Conservation (phyloP, 2,888 invertebrate genomes). For the Herminia tarsipennalis region DNA sequence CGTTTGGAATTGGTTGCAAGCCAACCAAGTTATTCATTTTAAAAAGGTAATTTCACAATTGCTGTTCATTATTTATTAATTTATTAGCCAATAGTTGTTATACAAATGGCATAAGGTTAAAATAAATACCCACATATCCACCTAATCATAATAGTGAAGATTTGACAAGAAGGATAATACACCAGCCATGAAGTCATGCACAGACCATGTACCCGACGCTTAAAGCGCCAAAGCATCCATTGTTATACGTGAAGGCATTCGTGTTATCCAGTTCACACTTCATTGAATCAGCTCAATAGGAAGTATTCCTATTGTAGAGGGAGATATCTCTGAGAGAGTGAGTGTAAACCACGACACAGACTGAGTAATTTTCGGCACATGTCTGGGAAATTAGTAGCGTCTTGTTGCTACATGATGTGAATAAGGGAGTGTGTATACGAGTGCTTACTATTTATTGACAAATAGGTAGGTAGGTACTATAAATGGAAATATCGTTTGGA, state of each 20-base stretch:
- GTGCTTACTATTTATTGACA: too few species aligned
- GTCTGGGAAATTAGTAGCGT: conserved; percentile 16
- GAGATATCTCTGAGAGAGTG: conserved; percentile 35
- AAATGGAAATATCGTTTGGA: not conserved
- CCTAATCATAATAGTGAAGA: too few species aligned
- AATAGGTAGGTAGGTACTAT: too few species aligned
- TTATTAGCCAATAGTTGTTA: too few species aligned
- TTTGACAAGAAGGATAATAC: too few species aligned
- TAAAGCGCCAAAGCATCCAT: conserved; percentile 46
- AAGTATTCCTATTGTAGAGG: conserved; percentile 64
- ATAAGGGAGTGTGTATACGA: not conserved
- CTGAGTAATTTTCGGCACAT: conserved; percentile 24
- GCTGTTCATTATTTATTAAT: too few species aligned
- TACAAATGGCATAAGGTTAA: too few species aligned
- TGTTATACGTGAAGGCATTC: conserved; percentile 52
- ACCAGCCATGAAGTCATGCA: not conserved
- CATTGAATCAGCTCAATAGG: conserved; percentile 70
- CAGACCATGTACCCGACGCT: conserved; percentile 45
- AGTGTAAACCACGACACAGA: conserved; percentile 33
- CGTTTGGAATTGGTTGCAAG: too few species aligned
- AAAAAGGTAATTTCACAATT: too few species aligned
- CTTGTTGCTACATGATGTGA: not conserved
- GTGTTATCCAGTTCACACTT: conserved; percentile 75
- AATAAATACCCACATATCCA: too few species aligned
- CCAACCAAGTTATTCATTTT: too few species aligned